A percentile compares a stretch with the other conserved stretches of the same genome.
Conservation (phyloP, 1,140 invertebrate species). For the Gonatopus flavifemur region DNA sequence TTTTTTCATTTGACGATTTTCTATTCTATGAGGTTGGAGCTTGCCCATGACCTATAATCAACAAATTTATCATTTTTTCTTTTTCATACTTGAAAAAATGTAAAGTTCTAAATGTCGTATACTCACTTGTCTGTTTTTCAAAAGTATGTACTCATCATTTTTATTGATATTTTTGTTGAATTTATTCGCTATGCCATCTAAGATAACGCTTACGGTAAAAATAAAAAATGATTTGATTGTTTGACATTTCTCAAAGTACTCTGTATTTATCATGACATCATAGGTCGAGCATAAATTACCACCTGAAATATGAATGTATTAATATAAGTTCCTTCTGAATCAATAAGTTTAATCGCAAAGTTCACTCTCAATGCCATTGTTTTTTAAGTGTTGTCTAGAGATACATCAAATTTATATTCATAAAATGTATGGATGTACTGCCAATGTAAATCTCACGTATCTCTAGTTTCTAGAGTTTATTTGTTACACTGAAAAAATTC, state of each 20-base stretch:
- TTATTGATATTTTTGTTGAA: constrained; percentile 36
- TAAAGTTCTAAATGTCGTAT: too few relatives aligned
- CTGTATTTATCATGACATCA: constrained; percentile 48
- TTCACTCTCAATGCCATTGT: too few relatives aligned
- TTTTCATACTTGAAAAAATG: neutral
- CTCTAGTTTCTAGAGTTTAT: too few relatives aligned
- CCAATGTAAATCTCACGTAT: too few relatives aligned
- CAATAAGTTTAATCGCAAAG: too few relatives aligned
- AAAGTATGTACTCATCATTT: constrained; percentile 58
- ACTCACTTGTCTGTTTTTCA: constrained; percentile 64
- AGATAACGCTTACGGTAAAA: constrained; percentile 45
- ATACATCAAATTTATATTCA: too few relatives aligned
- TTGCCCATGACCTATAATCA: constrained; percentile 64
- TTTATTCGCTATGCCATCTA: constrained; percentile 44
- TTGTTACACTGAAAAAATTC: too few relatives aligned
- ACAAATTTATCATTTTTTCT: neutral
- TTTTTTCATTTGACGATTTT: constrained; percentile 64
- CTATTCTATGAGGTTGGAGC: constrained; percentile 71
- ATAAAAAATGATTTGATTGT: constrained; percentile 38
- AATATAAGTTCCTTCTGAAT: constrained; percentile 1
- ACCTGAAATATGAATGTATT: constrained; percentile 26
- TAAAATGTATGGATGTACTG: too few relatives aligned
- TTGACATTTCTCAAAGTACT: constrained; percentile 48
- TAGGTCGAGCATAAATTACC: constrained; percentile 37
- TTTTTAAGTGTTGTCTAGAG: too few relatives aligned